Evolutionary conservation across 2,797 vertebrate species (phyloP), one percentile per base, ranked within the genome.

Genomic region (Galago senegalensis): DNA sequence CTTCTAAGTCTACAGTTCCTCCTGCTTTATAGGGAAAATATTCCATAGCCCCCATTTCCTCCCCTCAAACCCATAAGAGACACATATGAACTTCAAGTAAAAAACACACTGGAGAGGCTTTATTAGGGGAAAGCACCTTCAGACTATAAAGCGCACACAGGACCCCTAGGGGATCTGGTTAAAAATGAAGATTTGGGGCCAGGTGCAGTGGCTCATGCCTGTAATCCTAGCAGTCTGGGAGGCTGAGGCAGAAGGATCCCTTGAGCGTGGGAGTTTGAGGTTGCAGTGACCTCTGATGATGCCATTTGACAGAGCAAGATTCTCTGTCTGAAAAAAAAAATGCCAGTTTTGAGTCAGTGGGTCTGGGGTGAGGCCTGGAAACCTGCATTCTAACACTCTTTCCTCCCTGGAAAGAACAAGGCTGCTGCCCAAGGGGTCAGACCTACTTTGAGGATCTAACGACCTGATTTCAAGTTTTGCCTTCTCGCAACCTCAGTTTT

Each of bases 321-420:
- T 53, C 49, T 53, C 49, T 53, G 14, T 53, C 49, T 53, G 14
- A 53, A 53, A 53, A 53, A 46, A 49, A 10, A 67, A 53, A 37
- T 29, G 18, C 67, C 27, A 37, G 61, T 20, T 69, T 69, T 56
- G 29, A 20, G 27, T 86, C 31, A 61, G 12, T 20, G 13, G 13
- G 53, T 16, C 67, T 5, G 1, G 43, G 40, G 40, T 6, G 34
- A 20, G 56, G 4, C 11, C 40, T 37, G 5, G 14, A 18, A 46
- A 23, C 18, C 31, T 87, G 29, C 31, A 20, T 82, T 83, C 73
- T 58, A 37, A 34, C 34, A 60, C 49, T 53, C 14, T 53, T 14
- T 53, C 49, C n/a, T 72, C 40, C 46, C 49, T 1, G 2, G 20
- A 1, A 18, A 12, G 2, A 21, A 11, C 0, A 0, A 29, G 11